Conservation (phyloP, 37 sponge, comb jelly and placozoan genomes). For the Aplysina aerophoba region DNA sequence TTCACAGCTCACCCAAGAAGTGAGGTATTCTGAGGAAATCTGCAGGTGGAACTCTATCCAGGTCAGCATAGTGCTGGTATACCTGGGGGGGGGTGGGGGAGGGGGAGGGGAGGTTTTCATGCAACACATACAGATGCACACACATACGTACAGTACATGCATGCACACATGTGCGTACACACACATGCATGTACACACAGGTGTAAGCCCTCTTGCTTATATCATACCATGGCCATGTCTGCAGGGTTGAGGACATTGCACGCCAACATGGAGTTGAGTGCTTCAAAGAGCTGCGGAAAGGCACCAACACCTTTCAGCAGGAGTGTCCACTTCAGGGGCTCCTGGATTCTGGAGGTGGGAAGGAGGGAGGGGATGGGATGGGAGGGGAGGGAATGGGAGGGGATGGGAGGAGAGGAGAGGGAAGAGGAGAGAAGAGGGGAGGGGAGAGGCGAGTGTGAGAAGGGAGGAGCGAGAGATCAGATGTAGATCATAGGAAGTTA, state of each 20-base stretch:
- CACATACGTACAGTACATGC: background rate
- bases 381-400: too few species aligned
- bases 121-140: background rate
- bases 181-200: background rate
- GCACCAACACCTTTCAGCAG: constrained; percentile 54
- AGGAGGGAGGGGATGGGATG: too few species aligned
- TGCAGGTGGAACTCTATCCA: constrained; percentile 64
- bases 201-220: background rate
- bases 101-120: background rate
- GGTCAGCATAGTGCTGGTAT: constrained; percentile 71
- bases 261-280: constrained; percentile 84
- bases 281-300: constrained; percentile 70
- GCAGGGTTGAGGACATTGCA: constrained; percentile 86
- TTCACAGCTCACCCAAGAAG: constrained; percentile 54
- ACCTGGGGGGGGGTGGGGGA: constrained; percentile 25
- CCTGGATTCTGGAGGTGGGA: constrained; percentile 22
- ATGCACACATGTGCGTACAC: background rate
- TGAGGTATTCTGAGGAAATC: constrained; percentile 79
- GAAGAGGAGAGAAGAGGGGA: too few species aligned
- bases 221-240: constrained; percentile 78
- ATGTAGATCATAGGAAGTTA: too few species aligned
- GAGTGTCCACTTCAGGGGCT: constrained; percentile 53
- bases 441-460: too few species aligned
- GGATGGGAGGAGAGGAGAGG: too few species aligned
- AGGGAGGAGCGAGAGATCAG: too few species aligned